These are phyloP conservation scores for Trididemnum clinides DNA, from an alignment of 23 tunicate genomes.

Conservation along the genomic window DNA sequence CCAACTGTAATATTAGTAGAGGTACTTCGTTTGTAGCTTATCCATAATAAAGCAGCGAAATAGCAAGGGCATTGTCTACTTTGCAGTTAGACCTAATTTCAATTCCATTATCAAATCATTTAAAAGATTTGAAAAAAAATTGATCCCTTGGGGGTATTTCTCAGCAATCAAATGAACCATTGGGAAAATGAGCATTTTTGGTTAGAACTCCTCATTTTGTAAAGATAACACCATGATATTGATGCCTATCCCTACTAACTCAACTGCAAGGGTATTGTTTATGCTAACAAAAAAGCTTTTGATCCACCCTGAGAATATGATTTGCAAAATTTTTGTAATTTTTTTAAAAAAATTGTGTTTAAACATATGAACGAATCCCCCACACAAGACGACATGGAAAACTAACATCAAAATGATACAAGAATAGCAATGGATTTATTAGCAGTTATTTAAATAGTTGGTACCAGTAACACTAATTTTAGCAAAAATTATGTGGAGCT, in stretches of 20 bases:
- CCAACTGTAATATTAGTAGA: no score
- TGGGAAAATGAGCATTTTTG: not conserved
- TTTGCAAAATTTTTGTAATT: not conserved
- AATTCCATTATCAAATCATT: no score
- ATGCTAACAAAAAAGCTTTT: not conserved
- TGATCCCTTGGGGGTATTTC: not conserved
- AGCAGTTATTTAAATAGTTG: not conserved
- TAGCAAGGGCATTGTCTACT: no score
- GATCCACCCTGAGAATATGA: not conserved
- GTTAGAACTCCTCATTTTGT: not conserved
- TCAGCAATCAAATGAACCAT: not conserved
- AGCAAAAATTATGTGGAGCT: not conserved
- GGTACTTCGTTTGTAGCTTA: no score
- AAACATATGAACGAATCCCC: no score
- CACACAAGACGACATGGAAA: not conserved
- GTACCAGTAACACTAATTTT: not conserved
- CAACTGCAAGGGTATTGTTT: not conserved
- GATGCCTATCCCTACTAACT: not conserved
- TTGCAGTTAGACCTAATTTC: no score
- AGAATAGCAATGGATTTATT: not conserved
- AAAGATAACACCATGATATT: not conserved
- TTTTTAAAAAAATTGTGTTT: not conserved
- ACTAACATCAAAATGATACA: not conserved
- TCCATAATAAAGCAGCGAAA: no score
- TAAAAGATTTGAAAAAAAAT: not conserved